These are phyloP conservation scores for Prunella strophiata DNA, from an alignment of 2,797 vertebrate species.

Conservation along the genomic window DNA sequence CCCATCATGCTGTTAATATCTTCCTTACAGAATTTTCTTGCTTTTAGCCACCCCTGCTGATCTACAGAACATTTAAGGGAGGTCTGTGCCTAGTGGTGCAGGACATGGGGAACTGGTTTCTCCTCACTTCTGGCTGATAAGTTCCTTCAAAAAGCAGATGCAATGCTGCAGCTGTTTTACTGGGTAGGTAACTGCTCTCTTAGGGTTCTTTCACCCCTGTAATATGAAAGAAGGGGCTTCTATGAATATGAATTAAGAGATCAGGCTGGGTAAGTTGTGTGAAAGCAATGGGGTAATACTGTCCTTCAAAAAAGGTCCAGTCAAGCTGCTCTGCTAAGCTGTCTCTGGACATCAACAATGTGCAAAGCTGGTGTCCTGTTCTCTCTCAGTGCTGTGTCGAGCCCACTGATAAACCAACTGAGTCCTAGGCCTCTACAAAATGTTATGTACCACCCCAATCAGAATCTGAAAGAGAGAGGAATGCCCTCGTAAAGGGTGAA, in stretches of 20 bases:
- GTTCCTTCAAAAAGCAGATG: neutral
- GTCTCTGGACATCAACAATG: neutral
- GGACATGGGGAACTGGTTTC: neutral
- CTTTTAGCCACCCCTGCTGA: neutral
- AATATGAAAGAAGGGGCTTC: neutral
- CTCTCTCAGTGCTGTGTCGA: neutral
- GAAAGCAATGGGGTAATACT: neutral
- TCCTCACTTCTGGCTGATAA: neutral
- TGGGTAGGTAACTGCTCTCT: neutral
- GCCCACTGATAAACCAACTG: neutral
- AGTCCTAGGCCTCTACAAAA: neutral
- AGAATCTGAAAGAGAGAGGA: neutral
- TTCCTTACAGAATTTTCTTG: neutral
- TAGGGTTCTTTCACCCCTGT: neutral
- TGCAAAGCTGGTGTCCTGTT: neutral
- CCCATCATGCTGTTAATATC: neutral
- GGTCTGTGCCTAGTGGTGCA: neutral
- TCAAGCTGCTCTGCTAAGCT: neutral
- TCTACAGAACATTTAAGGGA: neutral
- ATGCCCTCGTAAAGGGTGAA: neutral
- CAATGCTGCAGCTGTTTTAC: neutral
- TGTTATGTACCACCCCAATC: accelerated
- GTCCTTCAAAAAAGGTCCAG: neutral
- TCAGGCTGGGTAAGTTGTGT: neutral
- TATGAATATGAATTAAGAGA: neutral